A percentile compares a stretch with the other conserved stretches of the same genome.
Evolutionary conservation across 2,888 invertebrate species (phyloP).

Genomic region (Drosophila percnosoma): DNA sequence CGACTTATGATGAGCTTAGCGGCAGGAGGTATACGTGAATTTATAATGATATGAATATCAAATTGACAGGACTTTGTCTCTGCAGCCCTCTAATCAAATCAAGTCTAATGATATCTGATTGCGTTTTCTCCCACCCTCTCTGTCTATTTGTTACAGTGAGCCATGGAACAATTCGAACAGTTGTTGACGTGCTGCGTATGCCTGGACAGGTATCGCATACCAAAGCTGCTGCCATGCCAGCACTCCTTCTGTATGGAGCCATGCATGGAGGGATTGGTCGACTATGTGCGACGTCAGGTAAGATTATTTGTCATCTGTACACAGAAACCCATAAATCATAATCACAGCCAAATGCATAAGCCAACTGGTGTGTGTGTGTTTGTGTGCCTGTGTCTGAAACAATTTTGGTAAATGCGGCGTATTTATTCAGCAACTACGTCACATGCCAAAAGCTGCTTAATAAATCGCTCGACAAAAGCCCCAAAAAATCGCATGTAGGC

Average conservation of each 20-base stretch:
- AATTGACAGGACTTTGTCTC: conserved; percentile 73
- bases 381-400: conserved; percentile 35
- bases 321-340: conserved; percentile 44
- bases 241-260: conserved; percentile 99
- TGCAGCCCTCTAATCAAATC: conserved; percentile 65
- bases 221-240: conserved; percentile 99
- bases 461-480: conserved; percentile 56
- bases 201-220: conserved; percentile 97
- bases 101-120: conserved; percentile 71
- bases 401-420: conserved; percentile 65
- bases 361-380: conserved; percentile 21
- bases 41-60: conserved; percentile 82
- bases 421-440: conserved; percentile 68
- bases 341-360: conserved; percentile 60
- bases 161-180: conserved; percentile 98
- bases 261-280: conserved; percentile 98
- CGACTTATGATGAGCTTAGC: conserved; percentile 73
- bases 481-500: conserved; percentile 61
- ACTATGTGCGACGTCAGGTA: conserved; percentile 96
- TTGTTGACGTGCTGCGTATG: conserved; percentile 99
- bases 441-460: conserved; percentile 66
- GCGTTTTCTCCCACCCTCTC: conserved; percentile 25
- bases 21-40: conserved; percentile 55
- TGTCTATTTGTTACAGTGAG: conserved; percentile 79
- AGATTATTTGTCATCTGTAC: conserved; percentile 57